Conservation (phyloP, 2,797 vertebrate species). For the Falco peregrinus region DNA sequence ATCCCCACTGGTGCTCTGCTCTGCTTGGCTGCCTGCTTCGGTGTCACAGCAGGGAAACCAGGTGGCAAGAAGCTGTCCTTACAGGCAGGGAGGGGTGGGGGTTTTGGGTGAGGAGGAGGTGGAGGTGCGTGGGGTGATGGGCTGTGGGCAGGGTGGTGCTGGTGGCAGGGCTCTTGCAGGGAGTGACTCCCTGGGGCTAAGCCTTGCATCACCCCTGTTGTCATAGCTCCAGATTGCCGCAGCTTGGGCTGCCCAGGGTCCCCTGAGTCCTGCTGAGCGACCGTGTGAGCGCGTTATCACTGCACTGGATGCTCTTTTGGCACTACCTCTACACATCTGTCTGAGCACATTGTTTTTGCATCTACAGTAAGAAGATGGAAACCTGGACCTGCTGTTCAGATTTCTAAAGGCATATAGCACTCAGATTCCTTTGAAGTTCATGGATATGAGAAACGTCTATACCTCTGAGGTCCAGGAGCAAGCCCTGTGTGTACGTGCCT, state of each 20-base stretch:
- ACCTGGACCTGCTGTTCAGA: not conserved
- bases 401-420: not conserved
- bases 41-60: not conserved
- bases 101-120: not conserved
- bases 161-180: not conserved
- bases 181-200: not conserved
- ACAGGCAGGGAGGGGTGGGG: not conserved
- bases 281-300: fast-evolving
- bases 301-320: not conserved
- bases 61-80: not conserved
- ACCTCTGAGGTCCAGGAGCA: not conserved
- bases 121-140: not conserved
- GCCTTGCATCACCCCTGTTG: not conserved
- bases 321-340: not conserved
- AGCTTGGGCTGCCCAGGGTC: not conserved
- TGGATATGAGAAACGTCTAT: not conserved
- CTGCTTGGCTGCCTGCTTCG: not conserved
- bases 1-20: not conserved
- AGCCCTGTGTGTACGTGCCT: not conserved
- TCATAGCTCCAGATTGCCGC: not conserved
- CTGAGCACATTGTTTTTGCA: not conserved
- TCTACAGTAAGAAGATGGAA: not conserved
- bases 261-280: not conserved
- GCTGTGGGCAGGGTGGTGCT: not conserved
- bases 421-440: not conserved